Percentiles rank a stretch among this genome's conserved stretches.
Evolutionary conservation across 1,140 invertebrate genomes (phyloP).

Genomic region (Anoplophora glabripennis): DNA sequence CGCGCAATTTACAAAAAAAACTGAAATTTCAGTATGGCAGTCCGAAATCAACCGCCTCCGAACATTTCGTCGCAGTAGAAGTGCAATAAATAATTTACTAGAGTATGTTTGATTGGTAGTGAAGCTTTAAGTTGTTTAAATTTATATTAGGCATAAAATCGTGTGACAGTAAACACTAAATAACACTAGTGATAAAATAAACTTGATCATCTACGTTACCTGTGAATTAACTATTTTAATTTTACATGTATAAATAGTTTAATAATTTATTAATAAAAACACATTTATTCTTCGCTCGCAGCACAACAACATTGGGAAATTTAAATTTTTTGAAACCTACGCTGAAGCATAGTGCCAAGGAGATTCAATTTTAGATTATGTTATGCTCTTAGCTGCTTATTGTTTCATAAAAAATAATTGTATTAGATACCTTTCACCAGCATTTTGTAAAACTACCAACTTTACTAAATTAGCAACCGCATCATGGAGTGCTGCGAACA

Average conservation of each 20-base stretch:
- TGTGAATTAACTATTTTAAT: not conserved
- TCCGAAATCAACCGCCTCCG: not conserved
- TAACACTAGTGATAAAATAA: slow-evolving; percentile 11
- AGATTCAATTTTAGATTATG: slow-evolving; percentile 31
- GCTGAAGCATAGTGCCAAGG: slow-evolving; percentile 26
- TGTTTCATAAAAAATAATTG: slow-evolving; percentile 23
- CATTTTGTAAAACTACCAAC: too few species aligned
- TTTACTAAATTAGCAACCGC: too few species aligned
- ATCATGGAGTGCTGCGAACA: slow-evolving; percentile 1
- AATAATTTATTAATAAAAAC: not conserved
- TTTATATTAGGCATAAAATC: not conserved
- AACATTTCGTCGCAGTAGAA: not conserved
- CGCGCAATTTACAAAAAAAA: slow-evolving; percentile 25
- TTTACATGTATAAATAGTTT: not conserved
- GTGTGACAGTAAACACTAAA: slow-evolving; percentile 27
- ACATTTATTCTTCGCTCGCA: not conserved
- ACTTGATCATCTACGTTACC: not conserved
- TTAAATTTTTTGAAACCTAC: slow-evolving; percentile 29
- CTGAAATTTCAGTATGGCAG: slow-evolving; percentile 14
- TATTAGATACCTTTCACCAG: not conserved
- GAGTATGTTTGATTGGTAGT: not conserved
- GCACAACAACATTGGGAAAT: slow-evolving; percentile 8
- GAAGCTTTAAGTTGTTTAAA: not conserved
- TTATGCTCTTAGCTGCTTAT: slow-evolving; percentile 21
- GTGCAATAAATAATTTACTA: too few species aligned